These are phyloP conservation scores for Platysternon megacephalum DNA, from an alignment of 2,113 vertebrate genomes.

Conservation along the genomic window DNA sequence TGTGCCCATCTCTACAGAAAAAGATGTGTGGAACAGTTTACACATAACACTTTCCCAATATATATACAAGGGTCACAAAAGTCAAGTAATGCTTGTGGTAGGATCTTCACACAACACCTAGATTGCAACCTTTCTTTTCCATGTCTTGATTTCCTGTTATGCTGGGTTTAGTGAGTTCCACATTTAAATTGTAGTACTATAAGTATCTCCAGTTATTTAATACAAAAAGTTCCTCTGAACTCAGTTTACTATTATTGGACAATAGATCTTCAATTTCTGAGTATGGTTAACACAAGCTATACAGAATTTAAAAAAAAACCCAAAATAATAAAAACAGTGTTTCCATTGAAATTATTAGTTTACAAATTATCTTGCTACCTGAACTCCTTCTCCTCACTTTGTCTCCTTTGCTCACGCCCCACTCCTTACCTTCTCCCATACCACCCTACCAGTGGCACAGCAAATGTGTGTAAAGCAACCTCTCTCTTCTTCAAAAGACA, in stretches of 20 bases:
- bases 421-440: neutral
- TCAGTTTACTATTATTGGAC: neutral
- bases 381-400: neutral
- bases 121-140: neutral
- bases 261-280: neutral
- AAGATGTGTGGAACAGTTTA: neutral
- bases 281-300: neutral
- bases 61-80: neutral
- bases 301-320: neutral
- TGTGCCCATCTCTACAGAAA: neutral
- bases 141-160: neutral
- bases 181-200: neutral
- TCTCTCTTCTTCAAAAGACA: neutral
- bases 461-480: neutral
- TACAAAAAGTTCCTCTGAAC: neutral
- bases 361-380: neutral
- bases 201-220: neutral
- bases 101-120: neutral
- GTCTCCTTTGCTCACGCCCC: neutral
- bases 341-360: neutral
- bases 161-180: neutral
- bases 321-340: neutral
- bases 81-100: neutral
- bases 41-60: neutral
- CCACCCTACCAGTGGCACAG: neutral